Percentiles rank a stretch among this genome's conserved stretches.
Evolutionary conservation across 1,140 invertebrate species (phyloP).

Genomic region (Drosophila nigromelanica): DNA sequence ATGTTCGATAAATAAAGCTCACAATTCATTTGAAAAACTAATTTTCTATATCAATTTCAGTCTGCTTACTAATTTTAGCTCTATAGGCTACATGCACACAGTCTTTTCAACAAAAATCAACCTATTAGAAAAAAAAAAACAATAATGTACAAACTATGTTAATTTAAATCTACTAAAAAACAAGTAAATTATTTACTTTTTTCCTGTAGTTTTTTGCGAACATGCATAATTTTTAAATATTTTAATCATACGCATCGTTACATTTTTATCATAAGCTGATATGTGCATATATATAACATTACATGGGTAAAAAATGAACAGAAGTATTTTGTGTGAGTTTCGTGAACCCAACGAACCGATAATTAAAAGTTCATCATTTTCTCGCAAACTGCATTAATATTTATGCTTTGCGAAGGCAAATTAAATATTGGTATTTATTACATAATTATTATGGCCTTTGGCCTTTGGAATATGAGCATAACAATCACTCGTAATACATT

Average conservation of each 20-base stretch:
- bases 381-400: conserved; percentile 60
- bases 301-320: not conserved
- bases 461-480: not conserved
- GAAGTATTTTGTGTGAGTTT: conserved; percentile 13
- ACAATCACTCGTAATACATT: conserved; percentile 31
- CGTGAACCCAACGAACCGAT: conserved; percentile 45
- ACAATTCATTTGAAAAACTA: not conserved
- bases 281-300: not conserved
- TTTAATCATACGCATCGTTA: conserved; percentile 19
- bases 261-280: conserved; percentile 2
- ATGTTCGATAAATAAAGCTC: not conserved
- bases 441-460: conserved; percentile 54
- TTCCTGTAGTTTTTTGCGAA: not conserved
- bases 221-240: conserved; percentile 8
- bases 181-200: not conserved
- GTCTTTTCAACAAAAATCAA: no score
- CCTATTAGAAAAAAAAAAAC: no score
- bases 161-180: not conserved
- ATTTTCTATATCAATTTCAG: not conserved
- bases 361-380: conserved; percentile 55
- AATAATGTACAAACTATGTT: not conserved
- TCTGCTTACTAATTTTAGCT: not conserved
- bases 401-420: conserved; percentile 34
- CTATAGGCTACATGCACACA: no score
- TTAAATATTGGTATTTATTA: conserved; percentile 50